phyloP scores from a whole-genome alignment of 2,797 vertebrate genomes.

The Alosa sapidissima region DNA sequence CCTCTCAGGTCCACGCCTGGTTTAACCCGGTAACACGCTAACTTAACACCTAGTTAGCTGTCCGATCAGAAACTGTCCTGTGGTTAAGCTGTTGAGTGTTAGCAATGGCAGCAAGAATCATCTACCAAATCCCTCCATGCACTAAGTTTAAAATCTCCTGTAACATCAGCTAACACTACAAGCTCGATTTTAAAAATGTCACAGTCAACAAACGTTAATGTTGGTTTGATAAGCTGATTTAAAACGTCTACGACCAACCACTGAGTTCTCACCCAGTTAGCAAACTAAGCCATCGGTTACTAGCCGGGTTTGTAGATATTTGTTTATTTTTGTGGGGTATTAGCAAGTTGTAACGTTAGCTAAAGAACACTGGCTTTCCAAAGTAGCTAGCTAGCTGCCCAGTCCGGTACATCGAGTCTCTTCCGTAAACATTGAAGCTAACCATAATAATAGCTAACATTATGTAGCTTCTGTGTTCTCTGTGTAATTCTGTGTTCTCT shows the following conservation, averaged over 20 bases:
- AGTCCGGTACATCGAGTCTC: background rate
- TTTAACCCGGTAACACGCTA: background rate
- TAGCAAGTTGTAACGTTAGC: slow-evolving; percentile 7
- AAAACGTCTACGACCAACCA: background rate
- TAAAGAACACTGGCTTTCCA: background rate
- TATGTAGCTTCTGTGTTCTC: background rate
- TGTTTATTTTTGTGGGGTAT: slow-evolving; percentile 6
- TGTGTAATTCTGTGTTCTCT: background rate
- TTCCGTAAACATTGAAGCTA: slow-evolving; percentile 41
- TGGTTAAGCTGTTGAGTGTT: background rate
- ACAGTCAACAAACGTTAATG: background rate
- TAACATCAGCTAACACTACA: background rate
- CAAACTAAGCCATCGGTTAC: background rate
- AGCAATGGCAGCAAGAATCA: background rate
- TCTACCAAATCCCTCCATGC: background rate
- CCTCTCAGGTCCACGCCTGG: background rate
- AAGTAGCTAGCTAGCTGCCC: slow-evolving; percentile 9
- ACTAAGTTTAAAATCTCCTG: background rate
- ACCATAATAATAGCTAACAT: slow-evolving; percentile 18
- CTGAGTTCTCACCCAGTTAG: background rate
- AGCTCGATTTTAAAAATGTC: background rate
- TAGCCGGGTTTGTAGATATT: background rate
- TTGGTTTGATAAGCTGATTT: background rate
- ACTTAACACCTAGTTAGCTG: background rate
- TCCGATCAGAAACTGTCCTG: background rate